These are phyloP conservation scores for Meteorus cinctellus DNA, from an alignment of 2,888 invertebrate species.

Conservation along the genomic window DNA sequence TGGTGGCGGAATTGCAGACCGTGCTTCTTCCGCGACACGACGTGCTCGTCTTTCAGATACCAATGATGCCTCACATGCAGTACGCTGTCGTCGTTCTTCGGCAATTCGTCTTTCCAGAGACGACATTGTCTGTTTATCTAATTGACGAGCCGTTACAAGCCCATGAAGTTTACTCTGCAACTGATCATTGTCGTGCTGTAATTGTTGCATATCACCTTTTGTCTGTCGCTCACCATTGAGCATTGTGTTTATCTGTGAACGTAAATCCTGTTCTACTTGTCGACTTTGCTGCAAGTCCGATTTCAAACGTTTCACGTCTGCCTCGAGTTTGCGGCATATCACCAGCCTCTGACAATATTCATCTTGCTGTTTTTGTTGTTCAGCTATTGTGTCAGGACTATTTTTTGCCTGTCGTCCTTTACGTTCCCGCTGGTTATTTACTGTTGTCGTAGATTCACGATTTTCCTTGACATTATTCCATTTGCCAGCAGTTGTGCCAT, in stretches of 20 bases:
- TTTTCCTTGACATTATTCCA: conserved; percentile 72
- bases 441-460: conserved; percentile 66
- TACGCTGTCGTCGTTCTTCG: conserved; percentile 88
- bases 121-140: conserved; percentile 85
- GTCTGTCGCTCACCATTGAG: conserved; percentile 81
- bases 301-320: conserved; percentile 82
- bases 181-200: conserved; percentile 91
- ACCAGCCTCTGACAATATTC: conserved; percentile 74
- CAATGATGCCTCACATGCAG: conserved; percentile 83
- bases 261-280: conserved; percentile 82
- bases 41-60: conserved; percentile 83
- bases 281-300: conserved; percentile 84
- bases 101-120: conserved; percentile 86
- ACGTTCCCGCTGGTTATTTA: conserved; percentile 71
- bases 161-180: conserved; percentile 89
- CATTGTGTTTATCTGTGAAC: conserved; percentile 80
- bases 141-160: conserved; percentile 81
- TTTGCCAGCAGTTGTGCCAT: conserved; percentile 67
- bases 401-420: conserved; percentile 71
- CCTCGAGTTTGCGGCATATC: conserved; percentile 79
- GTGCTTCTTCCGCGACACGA: conserved; percentile 76
- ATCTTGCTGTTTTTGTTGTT: conserved; percentile 72
- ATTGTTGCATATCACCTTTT: conserved; percentile 82
- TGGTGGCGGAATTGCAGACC: conserved; percentile 67
- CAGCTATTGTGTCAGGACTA: conserved; percentile 57